Conservation (phyloP, 2,888 invertebrate species). For the Catocala nupta region DNA sequence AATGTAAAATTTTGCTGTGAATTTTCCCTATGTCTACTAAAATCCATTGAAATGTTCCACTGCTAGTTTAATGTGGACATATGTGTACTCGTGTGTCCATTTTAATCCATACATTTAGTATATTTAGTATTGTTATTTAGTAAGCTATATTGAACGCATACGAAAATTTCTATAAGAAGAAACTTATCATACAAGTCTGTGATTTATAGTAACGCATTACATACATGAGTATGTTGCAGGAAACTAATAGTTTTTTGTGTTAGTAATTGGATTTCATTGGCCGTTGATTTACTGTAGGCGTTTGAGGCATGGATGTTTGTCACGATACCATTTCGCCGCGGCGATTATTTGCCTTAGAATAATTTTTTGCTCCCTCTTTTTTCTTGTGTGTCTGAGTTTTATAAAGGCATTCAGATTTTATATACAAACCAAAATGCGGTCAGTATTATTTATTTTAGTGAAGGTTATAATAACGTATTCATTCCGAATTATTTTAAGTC, state of each 20-base stretch:
- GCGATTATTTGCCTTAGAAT: constrained; percentile 64
- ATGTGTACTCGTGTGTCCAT: background rate
- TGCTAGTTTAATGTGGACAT: too few relatives aligned
- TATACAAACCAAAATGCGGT: background rate
- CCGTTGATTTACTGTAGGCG: constrained; percentile 75
- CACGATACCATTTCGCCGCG: constrained; percentile 83
- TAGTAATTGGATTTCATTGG: constrained; percentile 83
- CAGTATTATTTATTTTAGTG: too few relatives aligned
- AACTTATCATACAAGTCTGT: background rate
- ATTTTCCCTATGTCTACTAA: too few relatives aligned
- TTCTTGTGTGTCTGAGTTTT: constrained; percentile 27
- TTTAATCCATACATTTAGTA: background rate
- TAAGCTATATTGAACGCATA: too few relatives aligned
- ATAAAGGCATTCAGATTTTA: constrained; percentile 5
- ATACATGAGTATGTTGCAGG: constrained; percentile 52
- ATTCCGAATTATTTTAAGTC: too few relatives aligned
- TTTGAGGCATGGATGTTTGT: constrained; percentile 85
- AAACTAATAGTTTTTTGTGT: constrained; percentile 79
- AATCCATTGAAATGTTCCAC: too few relatives aligned
- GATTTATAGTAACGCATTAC: constrained; percentile 17
- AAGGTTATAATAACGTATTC: too few relatives aligned
- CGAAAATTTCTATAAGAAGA: background rate
- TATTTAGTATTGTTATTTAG: too few relatives aligned
- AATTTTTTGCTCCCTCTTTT: constrained; percentile 50
- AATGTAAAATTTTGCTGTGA: too few relatives aligned